A percentile compares a stretch with the other conserved stretches of the same genome.
Evolutionary conservation across 1,140 invertebrate species (phyloP).

Genomic region (Drosophila bocki): DNA sequence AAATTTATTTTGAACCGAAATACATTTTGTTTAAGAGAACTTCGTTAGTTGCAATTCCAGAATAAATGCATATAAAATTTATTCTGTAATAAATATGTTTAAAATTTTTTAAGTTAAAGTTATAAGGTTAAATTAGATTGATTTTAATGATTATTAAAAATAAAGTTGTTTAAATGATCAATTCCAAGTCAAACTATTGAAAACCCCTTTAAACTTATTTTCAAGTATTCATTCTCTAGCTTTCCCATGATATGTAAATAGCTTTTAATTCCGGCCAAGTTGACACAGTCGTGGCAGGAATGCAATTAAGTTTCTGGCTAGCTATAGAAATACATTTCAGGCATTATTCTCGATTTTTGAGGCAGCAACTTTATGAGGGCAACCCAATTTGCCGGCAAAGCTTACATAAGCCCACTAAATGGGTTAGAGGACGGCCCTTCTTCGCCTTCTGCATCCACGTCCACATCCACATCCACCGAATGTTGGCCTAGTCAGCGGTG

Average conservation of each 20-base stretch:
- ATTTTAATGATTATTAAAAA: too few relatives aligned
- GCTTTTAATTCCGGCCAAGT: background rate
- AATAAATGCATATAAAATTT: too few relatives aligned
- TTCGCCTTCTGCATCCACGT: background rate
- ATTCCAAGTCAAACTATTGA: too few relatives aligned
- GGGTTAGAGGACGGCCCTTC: slow-evolving; percentile 5
- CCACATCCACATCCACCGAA: background rate
- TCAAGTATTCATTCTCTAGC: background rate
- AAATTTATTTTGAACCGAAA: too few relatives aligned
- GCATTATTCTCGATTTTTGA: slow-evolving; percentile 22
- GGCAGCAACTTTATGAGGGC: slow-evolving; percentile 33
- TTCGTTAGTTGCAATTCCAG: too few relatives aligned
- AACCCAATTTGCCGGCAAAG: slow-evolving; percentile 30
- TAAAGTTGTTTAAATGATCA: too few relatives aligned
- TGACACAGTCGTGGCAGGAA: slow-evolving; percentile 3
- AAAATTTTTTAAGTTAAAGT: too few relatives aligned
- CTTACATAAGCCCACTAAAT: slow-evolving; percentile 45
- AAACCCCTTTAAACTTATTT: background rate
- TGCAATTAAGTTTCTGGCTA: slow-evolving; percentile 7
- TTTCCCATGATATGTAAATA: background rate
- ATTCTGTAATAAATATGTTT: too few relatives aligned
- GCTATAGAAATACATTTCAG: background rate
- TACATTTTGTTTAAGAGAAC: too few relatives aligned
- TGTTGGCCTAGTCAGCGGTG: slow-evolving; percentile 59
- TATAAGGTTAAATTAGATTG: too few relatives aligned